phyloP scores from a whole-genome alignment of 35 echinoderm and acorn worm species.

The Heliocidaris tuberculata region DNA sequence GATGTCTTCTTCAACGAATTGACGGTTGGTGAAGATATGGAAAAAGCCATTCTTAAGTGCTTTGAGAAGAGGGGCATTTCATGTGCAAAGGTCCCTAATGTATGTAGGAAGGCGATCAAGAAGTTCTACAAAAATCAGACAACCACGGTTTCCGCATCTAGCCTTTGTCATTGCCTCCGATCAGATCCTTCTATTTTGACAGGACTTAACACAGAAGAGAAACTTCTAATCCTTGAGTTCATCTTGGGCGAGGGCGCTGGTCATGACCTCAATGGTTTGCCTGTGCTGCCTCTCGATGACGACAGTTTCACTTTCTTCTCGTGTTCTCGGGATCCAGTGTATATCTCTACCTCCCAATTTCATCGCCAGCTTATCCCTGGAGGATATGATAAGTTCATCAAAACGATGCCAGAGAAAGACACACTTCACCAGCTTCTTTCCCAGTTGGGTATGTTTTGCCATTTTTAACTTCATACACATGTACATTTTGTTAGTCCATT shows the following conservation, averaged over 20 bases:
- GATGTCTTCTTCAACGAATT: constrained; percentile 24
- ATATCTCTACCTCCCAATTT: background rate
- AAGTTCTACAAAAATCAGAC: background rate
- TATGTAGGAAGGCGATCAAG: background rate
- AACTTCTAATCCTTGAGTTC: constrained; percentile 20
- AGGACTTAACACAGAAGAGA: background rate
- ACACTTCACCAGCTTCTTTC: background rate
- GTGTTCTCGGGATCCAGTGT: background rate
- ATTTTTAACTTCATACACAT: background rate
- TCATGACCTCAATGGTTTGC: background rate
- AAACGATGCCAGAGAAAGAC: background rate
- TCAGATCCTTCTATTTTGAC: background rate
- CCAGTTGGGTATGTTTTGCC: background rate
- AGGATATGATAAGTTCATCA: background rate
- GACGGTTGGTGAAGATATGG: background rate
- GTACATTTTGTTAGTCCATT: too few species aligned
- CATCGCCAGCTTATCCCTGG: constrained; percentile 1
- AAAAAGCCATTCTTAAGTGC: constrained; percentile 25
- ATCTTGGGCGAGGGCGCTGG: background rate
- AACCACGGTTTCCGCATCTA: background rate
- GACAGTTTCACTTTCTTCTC: background rate
- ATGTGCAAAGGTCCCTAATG: background rate
- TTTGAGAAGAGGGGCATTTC: background rate
- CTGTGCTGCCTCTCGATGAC: constrained; percentile 18
- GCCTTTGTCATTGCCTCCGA: background rate